phyloP scores from a whole-genome alignment of 53 echinoderm and acorn worm species.

The Patiria pectinifera region DNA sequence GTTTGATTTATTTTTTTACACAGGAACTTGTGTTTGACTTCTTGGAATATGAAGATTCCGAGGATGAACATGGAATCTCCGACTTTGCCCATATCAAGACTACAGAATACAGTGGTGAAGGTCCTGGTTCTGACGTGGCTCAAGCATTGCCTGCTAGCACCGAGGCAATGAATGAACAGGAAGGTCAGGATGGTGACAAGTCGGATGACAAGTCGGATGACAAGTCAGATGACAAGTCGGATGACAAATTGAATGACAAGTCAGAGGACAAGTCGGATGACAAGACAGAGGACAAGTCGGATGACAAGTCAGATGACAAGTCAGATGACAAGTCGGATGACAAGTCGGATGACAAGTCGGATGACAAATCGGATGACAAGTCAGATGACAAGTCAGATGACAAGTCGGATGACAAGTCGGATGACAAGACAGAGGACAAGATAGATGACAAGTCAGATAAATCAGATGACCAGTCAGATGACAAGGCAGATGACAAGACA shows the following conservation, averaged over 20 bases:
- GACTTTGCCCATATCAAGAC: constrained; percentile 43
- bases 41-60: constrained; percentile 12
- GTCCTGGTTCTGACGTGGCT: background rate
- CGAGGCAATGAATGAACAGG: constrained; percentile 13
- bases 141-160: background rate
- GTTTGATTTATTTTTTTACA: background rate
- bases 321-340: background rate
- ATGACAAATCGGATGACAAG: background rate
- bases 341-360: constrained; percentile 8
- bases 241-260: constrained; percentile 11
- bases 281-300: background rate
- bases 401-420: background rate
- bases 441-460: background rate
- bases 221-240: background rate
- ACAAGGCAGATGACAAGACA: background rate
- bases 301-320: constrained; percentile 10
- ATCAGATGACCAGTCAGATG: background rate
- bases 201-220: constrained; percentile 4
- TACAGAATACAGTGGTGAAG: background rate
- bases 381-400: background rate
- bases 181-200: constrained; percentile 2
- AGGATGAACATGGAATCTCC: background rate
- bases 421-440: background rate
- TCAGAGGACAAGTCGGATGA: constrained; percentile 8
- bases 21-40: constrained; percentile 53